These are phyloP conservation scores for Anastrepha ludens DNA, from an alignment of 1,140 invertebrate species.

Conservation along the genomic window DNA sequence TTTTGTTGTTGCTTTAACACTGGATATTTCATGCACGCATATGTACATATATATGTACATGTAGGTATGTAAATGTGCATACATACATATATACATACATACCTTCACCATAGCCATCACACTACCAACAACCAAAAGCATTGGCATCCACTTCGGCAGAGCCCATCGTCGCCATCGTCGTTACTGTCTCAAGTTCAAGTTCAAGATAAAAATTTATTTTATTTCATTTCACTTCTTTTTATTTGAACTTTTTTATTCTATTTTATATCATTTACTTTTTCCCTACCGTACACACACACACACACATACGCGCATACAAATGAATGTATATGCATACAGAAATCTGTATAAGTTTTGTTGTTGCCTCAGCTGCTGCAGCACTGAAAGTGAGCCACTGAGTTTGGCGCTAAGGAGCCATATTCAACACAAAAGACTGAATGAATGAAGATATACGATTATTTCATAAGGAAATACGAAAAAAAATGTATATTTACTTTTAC, in stretches of 20 bases:
- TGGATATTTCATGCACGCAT: too few relatives aligned
- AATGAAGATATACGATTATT: not conserved
- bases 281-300: too few relatives aligned
- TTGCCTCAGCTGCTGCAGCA: not conserved
- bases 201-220: constrained; percentile 42
- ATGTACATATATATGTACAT: too few relatives aligned
- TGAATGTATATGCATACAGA: not conserved
- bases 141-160: not conserved
- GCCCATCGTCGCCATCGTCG: not conserved
- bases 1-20: too few relatives aligned
- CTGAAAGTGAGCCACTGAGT: not conserved
- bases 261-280: not conserved
- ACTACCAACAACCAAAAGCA: not conserved
- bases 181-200: constrained; percentile 41
- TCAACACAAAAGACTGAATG: constrained; percentile 2
- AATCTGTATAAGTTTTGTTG: not conserved
- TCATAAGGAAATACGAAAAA: not conserved
- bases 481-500: not conserved
- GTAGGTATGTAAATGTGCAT: not conserved
- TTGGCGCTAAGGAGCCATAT: not conserved
- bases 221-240: constrained; percentile 15
- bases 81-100: not conserved
- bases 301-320: not conserved
- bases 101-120: not conserved
- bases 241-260: not conserved